Base-by-base conservation (phyloP, 2,888 invertebrate genomes). In the Erpobdella octoculata region DNA sequence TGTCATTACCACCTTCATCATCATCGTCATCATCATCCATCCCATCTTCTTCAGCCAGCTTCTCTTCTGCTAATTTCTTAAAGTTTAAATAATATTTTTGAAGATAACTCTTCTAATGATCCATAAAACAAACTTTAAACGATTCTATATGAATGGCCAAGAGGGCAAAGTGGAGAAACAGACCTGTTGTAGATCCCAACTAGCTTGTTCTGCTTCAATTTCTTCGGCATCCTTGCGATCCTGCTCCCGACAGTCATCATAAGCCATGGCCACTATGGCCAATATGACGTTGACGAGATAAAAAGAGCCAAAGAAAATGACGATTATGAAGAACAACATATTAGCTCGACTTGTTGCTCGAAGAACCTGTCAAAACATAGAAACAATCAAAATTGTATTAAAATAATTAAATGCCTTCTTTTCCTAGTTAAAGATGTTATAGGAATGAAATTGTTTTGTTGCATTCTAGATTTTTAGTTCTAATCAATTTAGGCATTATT, bases 221-320 rank as follows among this genome's bases (percentile, higher is more conserved):
- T 76, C 79, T n/a, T 78, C 79, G 28, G 80, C 88, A 79, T 93
- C 92, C 0, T 83, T 84, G n/a, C 78, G 75, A 74, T 82, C 77
- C 72, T 76, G 75, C 64, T 76, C 76, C 72, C 95, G 94, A 85
- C 95, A 88, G 86, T 96, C 96, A 85, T 96, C 95, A 86, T 97
- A 97, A 70, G 94, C 94, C 95, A 96, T 96, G 81, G 96, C 95
- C 86, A 96, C 96, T 85, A 97, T 96, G 84, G 96, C 96, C 88
- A 97, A 89, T 85, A 96, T 97, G 88, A 97, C 89, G 87, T 97
- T 97, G 83, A 97, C 93, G 83, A 97, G 90, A 87, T 96, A 97
- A 87, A 95, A 96, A 76, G 95, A 95, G 81, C 96, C 96, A 85
- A 97, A 88, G 87, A 97, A 93, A 86, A 97, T 97, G 84, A 96